These are phyloP conservation scores for Rhagologus leucostigma DNA, from an alignment of 2,113 vertebrate genomes.

Conservation along the genomic window DNA sequence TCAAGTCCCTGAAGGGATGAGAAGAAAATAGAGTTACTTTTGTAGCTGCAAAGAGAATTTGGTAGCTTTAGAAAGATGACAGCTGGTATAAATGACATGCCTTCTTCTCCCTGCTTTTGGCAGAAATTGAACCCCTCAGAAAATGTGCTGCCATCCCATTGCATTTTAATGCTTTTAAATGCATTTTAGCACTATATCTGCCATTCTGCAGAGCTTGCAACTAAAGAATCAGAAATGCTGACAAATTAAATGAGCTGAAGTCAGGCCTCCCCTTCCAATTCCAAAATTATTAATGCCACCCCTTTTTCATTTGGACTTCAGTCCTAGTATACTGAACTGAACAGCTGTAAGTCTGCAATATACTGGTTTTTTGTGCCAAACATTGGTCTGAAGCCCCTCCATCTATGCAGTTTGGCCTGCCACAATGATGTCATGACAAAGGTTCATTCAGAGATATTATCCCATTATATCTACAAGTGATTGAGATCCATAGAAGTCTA, in stretches of 20 bases:
- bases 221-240: background rate
- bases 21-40: background rate
- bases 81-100: background rate
- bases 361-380: background rate
- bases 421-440: background rate
- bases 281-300: background rate
- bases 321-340: background rate
- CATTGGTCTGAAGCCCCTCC: background rate
- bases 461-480: background rate
- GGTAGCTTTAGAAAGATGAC: background rate
- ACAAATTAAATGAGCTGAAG: background rate
- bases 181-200: background rate
- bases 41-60: background rate
- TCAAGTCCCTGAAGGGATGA: background rate
- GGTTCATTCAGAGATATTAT: background rate
- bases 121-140: background rate
- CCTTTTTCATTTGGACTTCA: background rate
- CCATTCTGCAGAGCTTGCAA: background rate
- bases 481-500: background rate
- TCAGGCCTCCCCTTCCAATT: background rate
- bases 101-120: background rate
- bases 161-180: background rate
- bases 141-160: background rate
- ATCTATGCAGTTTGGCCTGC: background rate
- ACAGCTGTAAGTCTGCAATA: background rate